A percentile compares a stretch with the other conserved stretches of the same genome.
Evolutionary conservation across 2,113 vertebrate species (phyloP).

Genomic region (Neomonachus schauinslandi): DNA sequence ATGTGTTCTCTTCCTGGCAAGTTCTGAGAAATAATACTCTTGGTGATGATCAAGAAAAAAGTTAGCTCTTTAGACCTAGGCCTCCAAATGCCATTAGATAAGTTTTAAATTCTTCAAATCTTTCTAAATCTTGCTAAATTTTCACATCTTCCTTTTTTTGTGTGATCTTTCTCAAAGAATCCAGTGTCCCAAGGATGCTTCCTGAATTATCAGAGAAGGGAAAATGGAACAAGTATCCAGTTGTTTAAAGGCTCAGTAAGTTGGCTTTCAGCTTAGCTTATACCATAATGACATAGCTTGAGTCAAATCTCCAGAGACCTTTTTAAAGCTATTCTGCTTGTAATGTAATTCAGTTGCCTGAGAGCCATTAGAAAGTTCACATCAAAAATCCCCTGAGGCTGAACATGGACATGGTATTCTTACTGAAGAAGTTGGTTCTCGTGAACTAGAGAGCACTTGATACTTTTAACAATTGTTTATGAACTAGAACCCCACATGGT

Average conservation of each 20-base stretch:
- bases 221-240: neutral
- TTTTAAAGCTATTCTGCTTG: neutral
- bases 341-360: neutral
- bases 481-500: neutral
- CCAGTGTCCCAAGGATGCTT: neutral
- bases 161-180: neutral
- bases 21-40: neutral
- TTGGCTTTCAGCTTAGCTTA: neutral
- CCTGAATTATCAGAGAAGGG: neutral
- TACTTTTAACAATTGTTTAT: conserved; percentile 22
- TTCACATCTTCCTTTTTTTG: neutral
- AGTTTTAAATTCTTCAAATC: conserved; percentile 32
- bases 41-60: neutral
- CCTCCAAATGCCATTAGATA: neutral
- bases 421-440: neutral
- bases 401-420: neutral
- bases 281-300: neutral
- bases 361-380: neutral
- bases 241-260: conserved; percentile 12
- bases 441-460: neutral
- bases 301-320: neutral
- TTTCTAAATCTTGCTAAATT: neutral
- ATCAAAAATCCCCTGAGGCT: neutral
- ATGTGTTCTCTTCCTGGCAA: neutral
- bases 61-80: neutral